A percentile compares a stretch with the other conserved stretches of the same genome.
Conservation (phyloP, 2,113 vertebrate genomes). For the Podilymbus podiceps region DNA sequence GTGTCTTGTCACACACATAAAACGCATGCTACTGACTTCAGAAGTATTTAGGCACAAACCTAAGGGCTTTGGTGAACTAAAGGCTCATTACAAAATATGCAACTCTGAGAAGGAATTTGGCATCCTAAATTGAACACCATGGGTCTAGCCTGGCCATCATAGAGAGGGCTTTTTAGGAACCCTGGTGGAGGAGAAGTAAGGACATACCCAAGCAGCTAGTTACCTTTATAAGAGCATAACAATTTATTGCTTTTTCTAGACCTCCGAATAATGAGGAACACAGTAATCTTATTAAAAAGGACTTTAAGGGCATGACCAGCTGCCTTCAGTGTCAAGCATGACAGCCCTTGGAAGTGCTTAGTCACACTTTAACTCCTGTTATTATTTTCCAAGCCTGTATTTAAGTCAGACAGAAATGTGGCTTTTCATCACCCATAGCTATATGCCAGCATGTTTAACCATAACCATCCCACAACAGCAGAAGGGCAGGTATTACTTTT, state of each 20-base stretch:
- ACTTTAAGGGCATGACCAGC: constrained; percentile 40
- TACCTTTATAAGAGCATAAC: background rate
- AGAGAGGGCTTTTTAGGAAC: background rate
- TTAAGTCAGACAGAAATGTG: constrained; percentile 7
- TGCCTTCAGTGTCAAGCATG: constrained; percentile 17
- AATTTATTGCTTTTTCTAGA: background rate
- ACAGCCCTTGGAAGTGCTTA: constrained; percentile 39
- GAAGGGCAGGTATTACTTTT: background rate
- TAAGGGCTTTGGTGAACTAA: background rate
- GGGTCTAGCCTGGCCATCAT: background rate
- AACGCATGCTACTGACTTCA: background rate
- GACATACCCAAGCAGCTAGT: background rate
- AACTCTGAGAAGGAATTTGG: background rate
- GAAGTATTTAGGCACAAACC: background rate
- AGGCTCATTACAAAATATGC: background rate
- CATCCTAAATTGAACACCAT: background rate
- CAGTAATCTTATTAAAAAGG: constrained; percentile 42
- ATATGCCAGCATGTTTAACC: background rate
- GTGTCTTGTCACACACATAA: background rate
- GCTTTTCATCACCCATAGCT: background rate
- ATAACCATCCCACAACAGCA: background rate
- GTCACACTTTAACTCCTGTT: constrained; percentile 40
- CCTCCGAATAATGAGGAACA: constrained; percentile 38
- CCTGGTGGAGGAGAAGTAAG: background rate
- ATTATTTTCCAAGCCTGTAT: constrained; percentile 36